Evolutionary conservation across 2,888 invertebrate species (phyloP).

Genomic region (Drosophila mercatorum): DNA sequence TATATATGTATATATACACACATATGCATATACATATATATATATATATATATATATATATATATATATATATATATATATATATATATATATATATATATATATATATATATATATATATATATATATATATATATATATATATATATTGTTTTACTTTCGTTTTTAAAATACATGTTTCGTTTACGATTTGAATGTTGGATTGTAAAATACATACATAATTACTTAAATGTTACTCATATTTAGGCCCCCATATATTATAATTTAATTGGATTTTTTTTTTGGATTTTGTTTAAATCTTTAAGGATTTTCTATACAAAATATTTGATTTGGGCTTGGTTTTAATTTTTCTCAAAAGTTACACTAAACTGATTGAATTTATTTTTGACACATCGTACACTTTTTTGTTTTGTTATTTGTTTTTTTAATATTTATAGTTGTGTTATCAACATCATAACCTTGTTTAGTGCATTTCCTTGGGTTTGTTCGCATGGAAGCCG

Average conservation of each 20-base stretch:
- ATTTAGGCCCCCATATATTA: conserved; percentile 43
- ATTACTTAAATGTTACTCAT: conserved; percentile 35
- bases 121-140: conserved; percentile 1
- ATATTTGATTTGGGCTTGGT: conserved; percentile 64
- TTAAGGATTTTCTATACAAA: conserved; percentile 73
- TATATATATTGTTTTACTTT: conserved; percentile 44
- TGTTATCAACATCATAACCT: conserved; percentile 40
- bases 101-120: background rate
- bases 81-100: background rate
- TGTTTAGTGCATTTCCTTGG: conserved; percentile 46
- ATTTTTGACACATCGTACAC: conserved; percentile 80
- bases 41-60: background rate
- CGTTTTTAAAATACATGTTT: conserved; percentile 60
- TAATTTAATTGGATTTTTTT: conserved; percentile 42
- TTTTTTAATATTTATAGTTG: conserved; percentile 39
- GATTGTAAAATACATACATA: conserved; percentile 65
- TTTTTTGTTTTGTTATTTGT: conserved; percentile 51
- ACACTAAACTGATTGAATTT: conserved; percentile 79
- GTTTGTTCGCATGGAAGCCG: conserved; percentile 57
- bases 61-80: conserved; percentile 1
- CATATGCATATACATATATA: background rate
- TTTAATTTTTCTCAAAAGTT: conserved; percentile 59
- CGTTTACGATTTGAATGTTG: conserved; percentile 41
- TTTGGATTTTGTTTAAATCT: conserved; percentile 35
- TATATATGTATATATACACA: background rate